These are phyloP conservation scores for Scomberomorus guttatus DNA, from an alignment of 2,797 vertebrate species.

Conservation along the genomic window DNA sequence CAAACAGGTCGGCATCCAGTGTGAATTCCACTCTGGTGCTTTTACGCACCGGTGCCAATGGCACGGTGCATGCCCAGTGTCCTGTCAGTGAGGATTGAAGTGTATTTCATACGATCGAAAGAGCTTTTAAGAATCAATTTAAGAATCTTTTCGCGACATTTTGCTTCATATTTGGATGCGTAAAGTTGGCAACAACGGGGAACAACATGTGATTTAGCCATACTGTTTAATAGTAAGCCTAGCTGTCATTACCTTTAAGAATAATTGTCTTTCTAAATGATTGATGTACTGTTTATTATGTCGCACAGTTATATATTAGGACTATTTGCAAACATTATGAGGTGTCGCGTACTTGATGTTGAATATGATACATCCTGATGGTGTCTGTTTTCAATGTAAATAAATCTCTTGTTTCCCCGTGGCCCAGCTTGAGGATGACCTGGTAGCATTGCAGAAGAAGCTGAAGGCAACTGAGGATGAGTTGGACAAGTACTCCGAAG, in stretches of 20 bases:
- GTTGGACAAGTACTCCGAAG: constrained; percentile 98
- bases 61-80: not conserved
- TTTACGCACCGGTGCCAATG: constrained; percentile 59
- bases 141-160: constrained; percentile 7
- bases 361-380: not conserved
- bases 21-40: constrained; percentile 10
- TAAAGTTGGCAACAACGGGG: not conserved
- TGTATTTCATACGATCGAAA: not conserved
- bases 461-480: constrained; percentile 98
- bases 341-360: not conserved
- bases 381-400: constrained; percentile 65
- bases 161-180: constrained; percentile 15
- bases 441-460: constrained; percentile 97
- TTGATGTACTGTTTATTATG: not conserved
- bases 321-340: not conserved
- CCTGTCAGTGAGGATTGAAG: not conserved
- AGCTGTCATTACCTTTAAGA: not conserved
- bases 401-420: constrained; percentile 42
- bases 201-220: too few species aligned
- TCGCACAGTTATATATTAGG: too few species aligned
- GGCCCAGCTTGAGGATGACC: constrained; percentile 95
- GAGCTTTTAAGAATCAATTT: not conserved
- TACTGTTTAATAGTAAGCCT: too few species aligned
- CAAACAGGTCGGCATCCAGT: constrained; percentile 92
- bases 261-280: not conserved